These are phyloP conservation scores for Hypotaenidia philippensis DNA, from an alignment of 2,797 vertebrate genomes.

Conservation along the genomic window DNA sequence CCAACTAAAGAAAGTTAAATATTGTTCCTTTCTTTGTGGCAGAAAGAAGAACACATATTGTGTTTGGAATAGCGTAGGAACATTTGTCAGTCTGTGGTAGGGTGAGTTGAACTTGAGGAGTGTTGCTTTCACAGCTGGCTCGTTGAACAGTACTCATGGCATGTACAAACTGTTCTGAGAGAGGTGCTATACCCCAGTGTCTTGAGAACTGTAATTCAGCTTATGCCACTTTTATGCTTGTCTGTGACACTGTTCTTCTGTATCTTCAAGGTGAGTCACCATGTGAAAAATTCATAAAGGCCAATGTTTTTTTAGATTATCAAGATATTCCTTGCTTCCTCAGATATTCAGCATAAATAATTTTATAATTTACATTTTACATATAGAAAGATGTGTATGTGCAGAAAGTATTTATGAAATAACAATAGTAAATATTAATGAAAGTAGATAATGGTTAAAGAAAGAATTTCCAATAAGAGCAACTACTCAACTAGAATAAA, in stretches of 20 bases:
- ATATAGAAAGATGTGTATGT: background rate
- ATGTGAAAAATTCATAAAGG: background rate
- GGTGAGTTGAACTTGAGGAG: background rate
- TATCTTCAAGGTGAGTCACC: background rate
- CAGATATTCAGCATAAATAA: background rate
- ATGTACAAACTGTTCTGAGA: background rate
- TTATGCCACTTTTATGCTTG: background rate
- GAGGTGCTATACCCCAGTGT: accelerated
- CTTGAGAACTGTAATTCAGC: background rate
- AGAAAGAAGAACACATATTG: background rate
- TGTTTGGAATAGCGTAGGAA: background rate
- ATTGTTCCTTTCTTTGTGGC: background rate
- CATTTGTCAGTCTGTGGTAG: background rate
- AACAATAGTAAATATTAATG: background rate
- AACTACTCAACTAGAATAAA: background rate
- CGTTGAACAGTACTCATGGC: background rate
- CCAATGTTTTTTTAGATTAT: background rate
- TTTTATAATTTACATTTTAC: background rate
- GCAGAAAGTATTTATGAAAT: background rate
- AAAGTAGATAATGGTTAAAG: background rate
- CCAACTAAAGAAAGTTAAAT: background rate
- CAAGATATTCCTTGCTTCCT: background rate
- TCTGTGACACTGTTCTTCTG: background rate
- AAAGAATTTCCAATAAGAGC: background rate
- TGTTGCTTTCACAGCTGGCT: background rate